Percentiles rank a stretch among this genome's conserved stretches.
Conservation (phyloP, 2,113 vertebrate species). For the Psophia crepitans region DNA sequence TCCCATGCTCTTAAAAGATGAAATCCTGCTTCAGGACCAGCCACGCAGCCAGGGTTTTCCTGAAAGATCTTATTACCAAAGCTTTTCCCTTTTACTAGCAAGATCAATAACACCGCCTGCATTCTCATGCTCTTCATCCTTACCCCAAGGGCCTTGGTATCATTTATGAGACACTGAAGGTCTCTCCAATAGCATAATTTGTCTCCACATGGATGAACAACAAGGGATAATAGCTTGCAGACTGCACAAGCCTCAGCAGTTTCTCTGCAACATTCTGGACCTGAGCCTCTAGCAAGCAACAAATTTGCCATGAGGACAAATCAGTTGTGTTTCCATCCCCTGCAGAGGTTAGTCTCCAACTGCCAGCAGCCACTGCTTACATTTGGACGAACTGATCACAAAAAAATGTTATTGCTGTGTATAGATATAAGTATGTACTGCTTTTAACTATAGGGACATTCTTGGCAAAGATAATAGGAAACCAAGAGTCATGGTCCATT, state of each 20-base stretch:
- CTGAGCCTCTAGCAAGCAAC: background rate
- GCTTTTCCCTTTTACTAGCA: background rate
- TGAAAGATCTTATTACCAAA: background rate
- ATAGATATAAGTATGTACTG: background rate
- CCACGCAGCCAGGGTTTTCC: background rate
- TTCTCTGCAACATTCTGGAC: background rate
- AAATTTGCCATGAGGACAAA: background rate
- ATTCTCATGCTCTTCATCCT: background rate
- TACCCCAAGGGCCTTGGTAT: background rate
- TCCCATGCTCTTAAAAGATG: rapidly evolving
- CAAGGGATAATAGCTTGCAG: background rate
- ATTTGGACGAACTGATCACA: background rate
- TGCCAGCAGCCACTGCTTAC: background rate
- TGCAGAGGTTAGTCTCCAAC: background rate
- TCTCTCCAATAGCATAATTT: background rate
- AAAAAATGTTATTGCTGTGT: background rate
- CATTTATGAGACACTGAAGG: background rate
- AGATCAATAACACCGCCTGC: background rate
- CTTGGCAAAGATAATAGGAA: background rate
- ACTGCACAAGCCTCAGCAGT: background rate
- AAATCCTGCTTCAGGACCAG: background rate
- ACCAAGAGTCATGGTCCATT: background rate
- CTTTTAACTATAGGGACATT: background rate
- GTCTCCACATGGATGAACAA: background rate
- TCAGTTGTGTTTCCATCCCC: background rate